Conservation (phyloP, 64 coral and sea anemone species). For the Orbicella faveolata region DNA sequence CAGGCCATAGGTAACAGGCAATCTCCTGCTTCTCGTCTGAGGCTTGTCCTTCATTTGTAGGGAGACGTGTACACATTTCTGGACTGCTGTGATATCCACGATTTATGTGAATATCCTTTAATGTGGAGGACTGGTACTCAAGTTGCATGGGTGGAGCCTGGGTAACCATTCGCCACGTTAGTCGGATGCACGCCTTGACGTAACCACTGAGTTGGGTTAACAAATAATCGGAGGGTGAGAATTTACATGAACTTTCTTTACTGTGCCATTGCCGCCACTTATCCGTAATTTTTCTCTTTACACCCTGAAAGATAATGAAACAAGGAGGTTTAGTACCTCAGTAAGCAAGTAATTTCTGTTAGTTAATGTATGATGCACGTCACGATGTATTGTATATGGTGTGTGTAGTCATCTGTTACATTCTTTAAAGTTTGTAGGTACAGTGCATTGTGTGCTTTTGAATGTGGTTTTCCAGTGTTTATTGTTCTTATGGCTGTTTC, state of each 20-base stretch:
- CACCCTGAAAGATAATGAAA: neutral
- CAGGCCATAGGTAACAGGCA: constrained; percentile 1
- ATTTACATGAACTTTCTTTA: neutral
- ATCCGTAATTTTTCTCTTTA: neutral
- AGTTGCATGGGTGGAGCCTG: neutral
- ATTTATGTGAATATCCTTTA: neutral
- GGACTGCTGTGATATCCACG: neutral
- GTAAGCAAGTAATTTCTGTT: too few species aligned
- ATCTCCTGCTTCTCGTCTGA: neutral
- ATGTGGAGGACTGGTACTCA: neutral
- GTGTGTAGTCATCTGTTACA: too few species aligned
- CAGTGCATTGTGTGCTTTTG: too few species aligned
- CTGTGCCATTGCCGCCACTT: neutral
- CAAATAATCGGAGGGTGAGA: neutral
- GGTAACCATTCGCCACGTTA: constrained; percentile 17
- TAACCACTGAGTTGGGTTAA: neutral
- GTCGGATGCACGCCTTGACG: neutral
- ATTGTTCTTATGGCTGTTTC: too few species aligned
- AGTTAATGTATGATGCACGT: too few species aligned
- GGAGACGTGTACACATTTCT: neutral
- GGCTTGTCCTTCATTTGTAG: neutral
- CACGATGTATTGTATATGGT: too few species aligned
- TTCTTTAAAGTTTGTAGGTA: too few species aligned
- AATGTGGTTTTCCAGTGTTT: too few species aligned
- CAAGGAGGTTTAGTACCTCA: too few species aligned